Evolutionary conservation across 2,113 vertebrate genomes (phyloP), one percentile per base, ranked within the genome.

Genomic region (Cygnus buccinator): DNA sequence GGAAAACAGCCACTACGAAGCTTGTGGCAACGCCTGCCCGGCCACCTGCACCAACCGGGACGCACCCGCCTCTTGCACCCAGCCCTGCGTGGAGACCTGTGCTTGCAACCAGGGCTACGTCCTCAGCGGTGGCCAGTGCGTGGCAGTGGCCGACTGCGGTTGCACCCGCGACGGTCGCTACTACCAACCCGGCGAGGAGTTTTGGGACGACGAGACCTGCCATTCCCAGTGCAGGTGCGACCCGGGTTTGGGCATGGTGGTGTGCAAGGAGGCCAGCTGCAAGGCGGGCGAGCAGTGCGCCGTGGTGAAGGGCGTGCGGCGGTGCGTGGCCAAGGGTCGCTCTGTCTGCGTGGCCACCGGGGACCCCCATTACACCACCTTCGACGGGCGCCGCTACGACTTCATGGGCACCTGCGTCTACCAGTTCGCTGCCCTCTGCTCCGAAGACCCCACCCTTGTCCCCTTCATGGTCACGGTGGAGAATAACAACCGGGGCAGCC

Each of bases 321-420:
- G 82, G 23, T 98, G 98, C 26, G 84, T 95, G 23, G 93, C 98
- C 14, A n/a, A 52, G 29, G 93, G 86, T 59, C 85, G 6, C 2
- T 81, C 68, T 3, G 33, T 93, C 5, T 99, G 98, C 22, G 79
- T 96, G 29, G 94, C 97, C 25, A 83, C 94, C 17, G 97, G 97
- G 0, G 98, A 98, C 44, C 97, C 98, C 20, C 98, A 98, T 43
- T 99, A 98, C 65, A 98, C 95, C 94, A 99, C 98, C 58, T 99
- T 98, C 4, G 98, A 99, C 1, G 97, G 98, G 20, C 96, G 37
- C 72, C 95, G 93, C 72, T 98, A 82, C 1, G 74, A 99, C 86
- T 98, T 99, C 97, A 98, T 98, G 82, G 98, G 98, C 37, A 98
- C 98, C 37, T 99, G 98, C 61, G 57, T 96, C n/a, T 98, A 98